Evolutionary conservation across 2,797 vertebrate genomes (phyloP), one percentile per base, ranked within the genome.

Genomic region (Rhynchonycteris naso): DNA sequence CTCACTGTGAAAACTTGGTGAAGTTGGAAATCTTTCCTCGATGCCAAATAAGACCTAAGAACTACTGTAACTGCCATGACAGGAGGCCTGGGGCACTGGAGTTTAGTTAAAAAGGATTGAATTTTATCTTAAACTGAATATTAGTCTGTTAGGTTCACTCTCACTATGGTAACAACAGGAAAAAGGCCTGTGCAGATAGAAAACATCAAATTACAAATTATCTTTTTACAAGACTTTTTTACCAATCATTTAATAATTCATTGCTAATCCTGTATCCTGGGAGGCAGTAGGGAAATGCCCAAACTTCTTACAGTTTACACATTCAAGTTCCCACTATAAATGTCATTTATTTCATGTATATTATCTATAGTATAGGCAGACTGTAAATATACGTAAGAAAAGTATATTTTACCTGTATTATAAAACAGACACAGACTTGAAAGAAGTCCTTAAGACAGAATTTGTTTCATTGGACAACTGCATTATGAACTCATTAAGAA

Each of bases 391-490:
- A 13, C 30, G 18, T 56, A 58, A 54, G 30, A 63, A 72, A 82
- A 90, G 74, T 24, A 15, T 13, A 80, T 78, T 79, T 71, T n/a
- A 43, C 9, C 1, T 5, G 14, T 88, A 94, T 94, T 84, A 86
- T 76, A 92, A 93, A 61, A 92, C 35, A 33, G 38, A 1, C 0
- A 75, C 4, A 8, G 88, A 30, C 85, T 56, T 71, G 38, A 96
- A 78, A 59, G 84, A 86, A 89, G 50, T n/a, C 50, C 72, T 92
- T 84, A 91, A 90, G 91, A 93, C 9, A 69, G 86, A 97, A 80
- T 54, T 38, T 26, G 81, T 96, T 97, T 91, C 87, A 59, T 1
- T 26, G 61, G 90, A 16, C 80, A 93, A 76, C 14, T 15, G n/a
- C 72, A 56, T 2, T 35, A 16, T 26, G 16, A 90, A 61, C 59